These are phyloP conservation scores for Cancer borealis DNA, from an alignment of 2,888 invertebrate species.

Conservation along the genomic window DNA sequence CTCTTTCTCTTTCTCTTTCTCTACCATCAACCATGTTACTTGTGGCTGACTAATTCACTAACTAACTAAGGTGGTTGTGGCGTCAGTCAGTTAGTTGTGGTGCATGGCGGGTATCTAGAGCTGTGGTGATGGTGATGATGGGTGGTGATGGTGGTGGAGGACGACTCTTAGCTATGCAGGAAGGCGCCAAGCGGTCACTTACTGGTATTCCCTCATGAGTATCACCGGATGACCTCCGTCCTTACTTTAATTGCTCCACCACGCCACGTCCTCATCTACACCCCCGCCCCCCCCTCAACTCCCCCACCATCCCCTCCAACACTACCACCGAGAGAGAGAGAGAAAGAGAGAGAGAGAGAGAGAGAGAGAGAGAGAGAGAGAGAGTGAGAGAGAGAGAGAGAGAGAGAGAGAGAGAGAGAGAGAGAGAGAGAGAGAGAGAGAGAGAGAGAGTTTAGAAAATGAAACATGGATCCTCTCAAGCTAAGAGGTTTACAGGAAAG, in stretches of 20 bases:
- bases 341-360: conserved; percentile 3
- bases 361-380: not conserved
- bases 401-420: conserved; percentile 12
- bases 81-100: not conserved
- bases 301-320: not conserved
- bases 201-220: not conserved
- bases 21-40: too few relatives aligned
- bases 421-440: conserved; percentile 11
- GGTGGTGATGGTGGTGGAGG: not conserved
- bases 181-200: not conserved
- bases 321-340: not conserved
- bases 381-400: not conserved
- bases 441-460: not conserved
- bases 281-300: not conserved
- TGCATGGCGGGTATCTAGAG: not conserved
- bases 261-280: not conserved
- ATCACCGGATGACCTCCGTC: not conserved
- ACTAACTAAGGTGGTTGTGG: too few relatives aligned
- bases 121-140: not conserved
- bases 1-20: not conserved
- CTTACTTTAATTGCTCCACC: not conserved
- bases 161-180: not conserved
- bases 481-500: not conserved
- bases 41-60: too few relatives aligned
- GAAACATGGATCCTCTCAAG: not conserved